Base-by-base conservation (phyloP, 2,888 invertebrate genomes). In the Monochamus alternatus region DNA sequence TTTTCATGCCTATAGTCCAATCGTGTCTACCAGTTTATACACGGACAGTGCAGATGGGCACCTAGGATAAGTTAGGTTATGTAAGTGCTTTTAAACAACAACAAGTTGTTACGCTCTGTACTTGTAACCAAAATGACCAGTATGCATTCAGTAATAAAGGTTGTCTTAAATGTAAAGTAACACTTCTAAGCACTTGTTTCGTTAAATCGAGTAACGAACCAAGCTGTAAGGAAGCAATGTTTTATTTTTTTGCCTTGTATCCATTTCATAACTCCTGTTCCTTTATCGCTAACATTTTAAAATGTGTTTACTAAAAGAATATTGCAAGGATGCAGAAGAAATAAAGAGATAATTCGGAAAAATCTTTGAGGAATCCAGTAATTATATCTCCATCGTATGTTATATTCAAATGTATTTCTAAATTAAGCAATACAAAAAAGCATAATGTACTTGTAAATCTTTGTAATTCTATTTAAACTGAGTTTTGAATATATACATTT, bases 131-230 rank as follows among this genome's bases (percentile, higher is more conserved):
- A 88, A 88, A 88, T 89, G 90, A 90, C 90, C 90, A 90, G 90
- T 90, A 90, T 90, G 90, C 90, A 90, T 90, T 90, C 89, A 90
- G 88, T 89, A 89, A 90, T 90, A 90, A 90, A 90, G 90, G 90
- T 90, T 90, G 90, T 90, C 90, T 89, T 90, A 89, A 90, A 89
- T 89, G 89, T 89, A 88, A 59, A 22, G 10, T 7, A 10, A 10
- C 30, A 31, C 47, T n/a, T 64, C 30, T 8, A 64, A 31, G 22
- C 64, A 64, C 64, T 64, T 64, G 64, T n/a, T 47, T 22, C 9
- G 47, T 64, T 51, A 22, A 22, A n/a, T 3, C n/a, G 43, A 9
- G 5, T 64, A 30, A 64, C 47, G 64, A 10, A 30, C 10, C 47
- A 64, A 64, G 64, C 8, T 64, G 47, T 5, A 43, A 38, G 31